These are phyloP conservation scores for Mus pahari DNA, from an alignment of 2,113 vertebrate genomes.

Conservation along the genomic window DNA sequence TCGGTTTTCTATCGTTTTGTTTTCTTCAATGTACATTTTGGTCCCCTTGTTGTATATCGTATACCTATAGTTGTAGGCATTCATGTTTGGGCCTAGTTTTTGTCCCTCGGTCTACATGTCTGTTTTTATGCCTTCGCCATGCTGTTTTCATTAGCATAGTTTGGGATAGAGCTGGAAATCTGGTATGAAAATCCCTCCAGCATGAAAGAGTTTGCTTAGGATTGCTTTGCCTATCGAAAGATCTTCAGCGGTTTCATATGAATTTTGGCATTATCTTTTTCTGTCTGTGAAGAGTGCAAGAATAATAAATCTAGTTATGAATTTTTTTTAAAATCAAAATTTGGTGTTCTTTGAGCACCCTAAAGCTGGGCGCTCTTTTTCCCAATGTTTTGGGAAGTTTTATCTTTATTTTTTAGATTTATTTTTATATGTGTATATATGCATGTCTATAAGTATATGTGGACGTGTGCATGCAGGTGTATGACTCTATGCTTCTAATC, in stretches of 20 bases:
- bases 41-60: background rate
- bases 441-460: background rate
- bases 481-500: no score
- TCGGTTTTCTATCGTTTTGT: background rate
- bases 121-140: no score
- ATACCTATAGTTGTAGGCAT: background rate
- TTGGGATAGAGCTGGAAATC: background rate
- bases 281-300: background rate
- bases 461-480: background rate
- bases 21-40: background rate
- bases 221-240: background rate
- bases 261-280: background rate
- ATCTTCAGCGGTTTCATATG: background rate
- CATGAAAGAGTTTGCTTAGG: background rate
- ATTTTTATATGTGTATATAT: background rate
- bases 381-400: background rate
- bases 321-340: background rate
- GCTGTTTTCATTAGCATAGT: background rate
- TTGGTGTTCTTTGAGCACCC: background rate
- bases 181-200: background rate
- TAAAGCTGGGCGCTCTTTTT: background rate
- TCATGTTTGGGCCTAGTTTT: background rate
- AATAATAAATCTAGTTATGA: background rate
- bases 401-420: background rate
- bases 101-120: background rate